Evolutionary conservation across 2,113 vertebrate genomes (phyloP), one percentile per base, ranked within the genome.

Genomic region (Dipodomys stephensi): DNA sequence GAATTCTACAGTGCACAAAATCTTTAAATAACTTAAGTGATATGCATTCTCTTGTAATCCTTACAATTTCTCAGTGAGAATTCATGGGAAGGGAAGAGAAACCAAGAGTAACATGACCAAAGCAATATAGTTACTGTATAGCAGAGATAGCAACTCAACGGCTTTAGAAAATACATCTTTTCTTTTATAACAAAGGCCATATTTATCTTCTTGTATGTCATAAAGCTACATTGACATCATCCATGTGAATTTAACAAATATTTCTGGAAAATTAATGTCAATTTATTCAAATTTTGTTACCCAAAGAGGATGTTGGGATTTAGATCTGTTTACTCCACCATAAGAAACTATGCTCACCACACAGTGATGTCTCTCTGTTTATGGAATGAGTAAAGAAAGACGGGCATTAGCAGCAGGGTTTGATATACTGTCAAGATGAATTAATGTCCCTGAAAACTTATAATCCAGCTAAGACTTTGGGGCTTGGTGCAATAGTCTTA

Each of bases 281-380:
- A 35, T 81, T 89, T 94, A 57, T 28, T 83, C 46, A 68, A 22
- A 35, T 46, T 88, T 81, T 95, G 8, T 79, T 94, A 62, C 60
- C 46, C 91, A 90, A 64, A 88, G 15, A 4, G 35, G 19, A 67
- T 30, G 5, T 6, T 90, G 57, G 22, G 28, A 57, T 85, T 60
- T 89, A 83, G 32, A 46, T 87, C 22, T 96, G 6, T 72, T 90
- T 86, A 77, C 93, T 4, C 35, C 5, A 19, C 82, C 11, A 88
- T 73, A 88, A 90, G n/a, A 94, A 85, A 32, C 18, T 4, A 74
- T 86, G 92, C 19, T 39, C n/a, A 82, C 83, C 46, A 83, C 32
- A 65, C 57, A 79, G 60, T 32, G 16, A 68, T 91, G 23, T 77
- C 25, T 67, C 25, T 67, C 23, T 20, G 72, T 81, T 81, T 77